Evolutionary conservation across 2,113 vertebrate species (phyloP).

Genomic region (Plecturocebus donacophilus): DNA sequence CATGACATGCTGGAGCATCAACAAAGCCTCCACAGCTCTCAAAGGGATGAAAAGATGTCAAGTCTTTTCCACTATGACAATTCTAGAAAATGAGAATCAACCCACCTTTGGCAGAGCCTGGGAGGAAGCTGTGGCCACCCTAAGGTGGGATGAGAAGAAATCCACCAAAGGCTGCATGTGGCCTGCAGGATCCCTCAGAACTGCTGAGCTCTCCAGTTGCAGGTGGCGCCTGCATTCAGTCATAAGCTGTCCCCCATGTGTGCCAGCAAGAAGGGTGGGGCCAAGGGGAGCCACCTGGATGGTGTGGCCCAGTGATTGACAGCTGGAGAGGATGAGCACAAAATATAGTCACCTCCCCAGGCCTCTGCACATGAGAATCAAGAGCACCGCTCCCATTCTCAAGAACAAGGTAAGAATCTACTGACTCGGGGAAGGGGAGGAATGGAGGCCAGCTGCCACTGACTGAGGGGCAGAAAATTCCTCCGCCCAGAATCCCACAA

Average conservation of each 20-base stretch:
- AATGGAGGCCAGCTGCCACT: fast-evolving
- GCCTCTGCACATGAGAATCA: fast-evolving
- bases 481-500: fast-evolving
- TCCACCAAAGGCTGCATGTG: fast-evolving
- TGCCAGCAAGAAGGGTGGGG: fast-evolving
- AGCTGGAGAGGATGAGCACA: background rate
- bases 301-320: too few relatives aligned
- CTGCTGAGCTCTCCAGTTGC: background rate
- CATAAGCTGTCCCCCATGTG: fast-evolving
- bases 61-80: background rate
- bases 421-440: background rate
- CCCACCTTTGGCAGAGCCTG: background rate
- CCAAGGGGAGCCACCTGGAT: fast-evolving
- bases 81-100: too few relatives aligned
- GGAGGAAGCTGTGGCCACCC: fast-evolving
- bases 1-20: background rate
- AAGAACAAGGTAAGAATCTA: too few relatives aligned
- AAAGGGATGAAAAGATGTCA: background rate
- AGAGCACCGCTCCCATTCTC: too few relatives aligned
- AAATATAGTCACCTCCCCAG: background rate
- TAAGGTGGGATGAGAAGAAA: background rate
- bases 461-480: background rate
- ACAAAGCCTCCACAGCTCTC: background rate
- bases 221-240: fast-evolving
- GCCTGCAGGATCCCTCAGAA: fast-evolving